Conservation (phyloP, 2,888 invertebrate species). For the Atethmia centrago region DNA sequence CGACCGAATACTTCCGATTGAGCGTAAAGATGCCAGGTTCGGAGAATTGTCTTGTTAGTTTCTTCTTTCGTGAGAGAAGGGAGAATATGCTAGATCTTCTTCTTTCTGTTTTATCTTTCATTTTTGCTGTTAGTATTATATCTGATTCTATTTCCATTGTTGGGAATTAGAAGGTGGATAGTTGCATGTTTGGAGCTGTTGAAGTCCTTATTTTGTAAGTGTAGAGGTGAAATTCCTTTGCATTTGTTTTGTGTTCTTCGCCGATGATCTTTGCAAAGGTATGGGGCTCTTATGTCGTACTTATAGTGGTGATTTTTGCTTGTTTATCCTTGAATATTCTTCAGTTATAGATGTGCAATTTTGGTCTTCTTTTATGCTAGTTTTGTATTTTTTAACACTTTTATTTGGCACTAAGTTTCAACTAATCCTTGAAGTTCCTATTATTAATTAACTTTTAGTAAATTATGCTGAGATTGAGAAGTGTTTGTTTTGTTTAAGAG, state of each 20-base stretch:
- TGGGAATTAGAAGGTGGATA: background rate
- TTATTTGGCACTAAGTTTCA: constrained; percentile 25
- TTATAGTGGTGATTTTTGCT: background rate
- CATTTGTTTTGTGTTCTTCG: background rate
- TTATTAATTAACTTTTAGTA: background rate
- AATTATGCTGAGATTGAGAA: constrained; percentile 36
- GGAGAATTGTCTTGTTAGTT: constrained; percentile 79
- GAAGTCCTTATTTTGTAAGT: background rate
- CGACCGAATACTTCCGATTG: constrained; percentile 81
- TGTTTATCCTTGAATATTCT: background rate
- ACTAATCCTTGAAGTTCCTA: background rate
- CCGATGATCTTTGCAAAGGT: background rate
- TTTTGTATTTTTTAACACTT: constrained; percentile 17
- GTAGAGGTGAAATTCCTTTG: constrained; percentile 4
- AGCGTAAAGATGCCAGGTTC: constrained; percentile 74
- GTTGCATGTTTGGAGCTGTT: background rate
- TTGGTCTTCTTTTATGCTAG: background rate
- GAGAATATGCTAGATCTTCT: constrained; percentile 85
- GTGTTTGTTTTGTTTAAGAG: background rate
- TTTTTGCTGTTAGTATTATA: constrained; percentile 70
- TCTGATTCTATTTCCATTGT: constrained; percentile 77
- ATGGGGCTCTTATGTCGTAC: background rate
- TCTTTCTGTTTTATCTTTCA: constrained; percentile 77
- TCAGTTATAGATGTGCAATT: background rate
- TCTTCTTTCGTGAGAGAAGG: constrained; percentile 79